Evolutionary conservation across 1,140 invertebrate species (phyloP), one percentile per base, ranked within the genome.

Genomic region (Diorhabda sublineata): DNA sequence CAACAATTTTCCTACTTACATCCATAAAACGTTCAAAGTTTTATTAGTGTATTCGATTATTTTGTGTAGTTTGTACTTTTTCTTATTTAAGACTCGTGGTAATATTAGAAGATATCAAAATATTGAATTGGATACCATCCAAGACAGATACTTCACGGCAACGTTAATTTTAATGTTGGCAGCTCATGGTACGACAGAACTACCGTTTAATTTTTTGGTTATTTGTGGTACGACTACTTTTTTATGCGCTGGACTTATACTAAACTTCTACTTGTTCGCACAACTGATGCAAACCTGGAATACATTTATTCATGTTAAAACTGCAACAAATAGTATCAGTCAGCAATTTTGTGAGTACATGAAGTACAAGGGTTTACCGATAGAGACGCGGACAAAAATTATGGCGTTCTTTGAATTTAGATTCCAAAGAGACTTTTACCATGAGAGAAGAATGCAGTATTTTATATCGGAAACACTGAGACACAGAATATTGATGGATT

Each of bases 391-490:
- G 6, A n/a, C 70, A 6, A 56, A 67, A 42, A 72, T 76, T 9
- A 65, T 71, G 26, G 58, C 66, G 9, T 76, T 75, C 47, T 76
- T 73, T 62, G 71, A 78, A 42, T 78, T 76, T 47, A 70, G 64
- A 42, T 78, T 75, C 59, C 76, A 78, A 62, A 74, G 73, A 63
- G 68, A 70, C 4, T 75, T 76, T 66, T 76, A 71, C 60, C 64
- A 72, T 9, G 76, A 78, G 56, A 11, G 56, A 2, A 68, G 71
- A 42, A 72, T 75, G 42, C 43, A 74, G 3, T 8, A 44, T 8
- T 74, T 71, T 26, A 9, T 75, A 43, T 71, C 74, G 3, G 62
- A 68, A 3, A 42, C 56, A 69, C 58, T 71, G 69, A 66, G n/a
- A 41, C n/a, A 64, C 58, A 60, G 11, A 60, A 60, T 60, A 3